Percentiles rank a stretch among this genome's conserved stretches.
phyloP scores from a whole-genome alignment of 2,797 vertebrate genomes.

The Salarias fasciatus region DNA sequence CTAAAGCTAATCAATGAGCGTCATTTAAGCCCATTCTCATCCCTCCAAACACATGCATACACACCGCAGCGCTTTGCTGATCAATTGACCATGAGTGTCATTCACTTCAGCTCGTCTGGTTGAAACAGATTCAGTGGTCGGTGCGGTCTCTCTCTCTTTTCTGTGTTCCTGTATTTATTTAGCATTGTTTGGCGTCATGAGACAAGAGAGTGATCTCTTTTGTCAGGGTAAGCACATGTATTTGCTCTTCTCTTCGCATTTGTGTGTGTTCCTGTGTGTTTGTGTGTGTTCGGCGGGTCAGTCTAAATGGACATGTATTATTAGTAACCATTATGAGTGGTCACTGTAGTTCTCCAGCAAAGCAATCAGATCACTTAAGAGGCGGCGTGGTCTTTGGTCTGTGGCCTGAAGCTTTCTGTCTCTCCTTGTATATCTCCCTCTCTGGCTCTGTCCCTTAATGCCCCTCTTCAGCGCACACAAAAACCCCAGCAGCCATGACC shows the following conservation, averaged over 20 bases:
- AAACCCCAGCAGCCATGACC: slow-evolving; percentile 67
- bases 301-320: slow-evolving; percentile 80
- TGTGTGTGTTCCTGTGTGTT: slow-evolving; percentile 7
- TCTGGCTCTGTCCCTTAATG: slow-evolving; percentile 57
- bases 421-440: slow-evolving; percentile 55
- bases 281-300: slow-evolving; percentile 38
- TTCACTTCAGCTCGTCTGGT: slow-evolving; percentile 62
- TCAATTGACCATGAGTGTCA: slow-evolving; percentile 81
- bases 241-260: slow-evolving; percentile 28
- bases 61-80: slow-evolving; percentile 67
- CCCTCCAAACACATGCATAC: slow-evolving; percentile 34
- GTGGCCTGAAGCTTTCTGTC: slow-evolving; percentile 74
- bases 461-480: slow-evolving; percentile 56
- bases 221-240: slow-evolving; percentile 28
- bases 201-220: slow-evolving; percentile 45
- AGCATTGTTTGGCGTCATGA: slow-evolving; percentile 29
- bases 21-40: slow-evolving; percentile 81
- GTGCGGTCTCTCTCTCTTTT: slow-evolving; percentile 24
- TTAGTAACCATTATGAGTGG: slow-evolving; percentile 77
- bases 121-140: slow-evolving; percentile 32
- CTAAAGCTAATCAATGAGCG: slow-evolving; percentile 79
- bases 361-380: slow-evolving; percentile 84
- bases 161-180: slow-evolving; percentile 20
- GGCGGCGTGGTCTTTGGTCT: slow-evolving; percentile 72
- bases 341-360: slow-evolving; percentile 64